A percentile compares a stretch with the other conserved stretches of the same genome.
phyloP scores from a whole-genome alignment of 2,888 invertebrate genomes.

The Seira musarum region DNA sequence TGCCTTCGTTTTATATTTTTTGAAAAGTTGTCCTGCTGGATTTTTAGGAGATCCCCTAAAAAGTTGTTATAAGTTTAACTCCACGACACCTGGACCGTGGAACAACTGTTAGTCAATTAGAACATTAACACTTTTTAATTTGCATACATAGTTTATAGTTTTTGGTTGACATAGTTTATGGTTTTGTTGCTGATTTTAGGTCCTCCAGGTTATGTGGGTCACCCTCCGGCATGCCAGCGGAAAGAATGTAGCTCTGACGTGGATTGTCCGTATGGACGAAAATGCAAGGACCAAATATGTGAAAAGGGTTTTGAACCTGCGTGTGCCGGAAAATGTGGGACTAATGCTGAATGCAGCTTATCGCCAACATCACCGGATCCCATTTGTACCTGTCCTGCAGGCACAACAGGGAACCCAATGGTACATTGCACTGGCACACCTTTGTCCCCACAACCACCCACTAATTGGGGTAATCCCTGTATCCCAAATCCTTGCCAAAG shows the following conservation, averaged over 20 bases:
- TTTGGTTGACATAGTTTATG: too few relatives aligned
- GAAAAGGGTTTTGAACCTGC: constrained; percentile 29
- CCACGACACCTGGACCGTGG: constrained; percentile 49
- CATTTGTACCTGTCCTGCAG: constrained; percentile 47
- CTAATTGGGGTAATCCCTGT: constrained; percentile 46
- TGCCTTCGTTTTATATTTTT: too few relatives aligned
- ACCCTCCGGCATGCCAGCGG: constrained; percentile 49
- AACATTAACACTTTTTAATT: too few relatives aligned
- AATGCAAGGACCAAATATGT: constrained; percentile 36
- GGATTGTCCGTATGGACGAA: constrained; percentile 52
- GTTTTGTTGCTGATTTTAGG: too few relatives aligned
- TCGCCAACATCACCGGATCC: constrained; percentile 40
- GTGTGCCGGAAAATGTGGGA: constrained; percentile 46
- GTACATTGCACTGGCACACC: constrained; percentile 24
- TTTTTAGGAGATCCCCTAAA: constrained; percentile 51
- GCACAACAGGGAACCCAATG: constrained; percentile 52
- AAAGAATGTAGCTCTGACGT: constrained; percentile 44
- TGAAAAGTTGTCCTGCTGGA: constrained; percentile 52
- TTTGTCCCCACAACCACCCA: background rate
- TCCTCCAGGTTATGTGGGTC: constrained; percentile 56
- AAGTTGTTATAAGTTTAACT: constrained; percentile 49
- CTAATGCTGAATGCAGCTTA: constrained; percentile 40
- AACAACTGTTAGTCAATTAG: constrained; percentile 37
- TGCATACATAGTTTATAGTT: too few relatives aligned
- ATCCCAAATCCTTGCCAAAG: constrained; percentile 50